These are phyloP conservation scores for Opisthocomus hoazin DNA, from an alignment of 2,113 vertebrate genomes.

Conservation along the genomic window DNA sequence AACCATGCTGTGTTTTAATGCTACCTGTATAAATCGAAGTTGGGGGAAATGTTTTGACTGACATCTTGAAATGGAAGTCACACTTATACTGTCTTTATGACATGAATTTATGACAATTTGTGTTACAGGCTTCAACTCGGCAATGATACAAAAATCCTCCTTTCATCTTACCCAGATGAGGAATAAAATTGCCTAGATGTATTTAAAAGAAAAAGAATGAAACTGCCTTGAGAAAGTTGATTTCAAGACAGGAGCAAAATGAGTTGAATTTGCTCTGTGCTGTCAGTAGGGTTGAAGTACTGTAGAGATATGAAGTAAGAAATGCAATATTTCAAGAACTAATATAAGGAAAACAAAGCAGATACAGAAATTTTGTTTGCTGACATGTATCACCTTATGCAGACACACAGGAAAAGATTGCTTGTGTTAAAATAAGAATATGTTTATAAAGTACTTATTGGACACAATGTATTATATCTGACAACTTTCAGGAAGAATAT, in stretches of 20 bases:
- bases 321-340: slow-evolving; percentile 25
- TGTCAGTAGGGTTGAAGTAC: background rate
- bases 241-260: slow-evolving; percentile 18
- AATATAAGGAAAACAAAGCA: slow-evolving; percentile 21
- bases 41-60: background rate
- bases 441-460: background rate
- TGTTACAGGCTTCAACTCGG: background rate
- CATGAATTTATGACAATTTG: background rate
- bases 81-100: background rate
- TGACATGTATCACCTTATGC: background rate
- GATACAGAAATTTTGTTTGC: background rate
- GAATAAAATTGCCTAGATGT: background rate
- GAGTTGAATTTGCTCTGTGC: background rate
- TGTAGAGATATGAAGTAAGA: background rate
- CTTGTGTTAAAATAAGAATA: background rate
- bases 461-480: background rate
- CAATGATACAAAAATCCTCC: background rate
- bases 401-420: background rate
- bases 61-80: background rate
- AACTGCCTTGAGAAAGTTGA: slow-evolving; percentile 21
- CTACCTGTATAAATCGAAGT: background rate
- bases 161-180: background rate
- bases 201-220: slow-evolving; percentile 14
- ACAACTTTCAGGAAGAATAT: background rate
- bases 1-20: background rate